Conservation (phyloP, 2,888 invertebrate genomes). For the Hypselothyrea guttata region DNA sequence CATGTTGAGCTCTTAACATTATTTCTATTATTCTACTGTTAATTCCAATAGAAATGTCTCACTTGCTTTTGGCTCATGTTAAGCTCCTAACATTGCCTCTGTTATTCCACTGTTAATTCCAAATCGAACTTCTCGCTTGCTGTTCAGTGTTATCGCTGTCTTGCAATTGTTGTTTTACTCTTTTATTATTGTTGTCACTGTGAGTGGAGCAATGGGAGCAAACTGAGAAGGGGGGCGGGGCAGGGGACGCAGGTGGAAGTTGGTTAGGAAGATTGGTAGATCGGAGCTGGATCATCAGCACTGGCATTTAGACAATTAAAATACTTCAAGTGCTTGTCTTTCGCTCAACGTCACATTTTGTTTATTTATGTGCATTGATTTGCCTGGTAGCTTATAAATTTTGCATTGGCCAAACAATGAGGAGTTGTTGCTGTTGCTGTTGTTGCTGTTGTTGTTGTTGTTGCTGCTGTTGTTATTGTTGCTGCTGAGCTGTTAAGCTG, state of each 20-base stretch:
- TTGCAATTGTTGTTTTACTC: slow-evolving; percentile 46
- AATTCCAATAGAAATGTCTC: no score
- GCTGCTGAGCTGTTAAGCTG: neutral
- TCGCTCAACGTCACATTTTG: slow-evolving; percentile 74
- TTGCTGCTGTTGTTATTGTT: neutral
- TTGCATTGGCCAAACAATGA: slow-evolving; percentile 64
- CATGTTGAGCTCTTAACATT: no score
- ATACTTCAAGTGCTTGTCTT: slow-evolving; percentile 78
- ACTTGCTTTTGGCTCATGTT: no score
- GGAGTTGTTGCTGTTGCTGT: slow-evolving; percentile 23
- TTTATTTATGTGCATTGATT: slow-evolving; percentile 75
- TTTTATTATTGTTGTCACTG: slow-evolving; percentile 36
- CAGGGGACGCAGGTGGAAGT: slow-evolving; percentile 9
- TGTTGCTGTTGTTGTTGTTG: slow-evolving; percentile 1
- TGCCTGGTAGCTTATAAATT: slow-evolving; percentile 74
- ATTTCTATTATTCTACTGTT: slow-evolving; percentile 12
- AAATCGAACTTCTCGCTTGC: slow-evolving; percentile 12
- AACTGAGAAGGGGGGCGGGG: slow-evolving; percentile 4
- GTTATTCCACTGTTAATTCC: slow-evolving; percentile 19
- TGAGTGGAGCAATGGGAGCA: slow-evolving; percentile 4
- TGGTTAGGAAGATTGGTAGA: slow-evolving; percentile 18
- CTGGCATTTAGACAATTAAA: slow-evolving; percentile 79
- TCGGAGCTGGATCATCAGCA: slow-evolving; percentile 59
- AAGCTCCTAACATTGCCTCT: no score
- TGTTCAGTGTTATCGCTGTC: slow-evolving; percentile 41